phyloP scores from a whole-genome alignment of 2,888 invertebrate species.

The Vannuccia rotundouncinata region DNA sequence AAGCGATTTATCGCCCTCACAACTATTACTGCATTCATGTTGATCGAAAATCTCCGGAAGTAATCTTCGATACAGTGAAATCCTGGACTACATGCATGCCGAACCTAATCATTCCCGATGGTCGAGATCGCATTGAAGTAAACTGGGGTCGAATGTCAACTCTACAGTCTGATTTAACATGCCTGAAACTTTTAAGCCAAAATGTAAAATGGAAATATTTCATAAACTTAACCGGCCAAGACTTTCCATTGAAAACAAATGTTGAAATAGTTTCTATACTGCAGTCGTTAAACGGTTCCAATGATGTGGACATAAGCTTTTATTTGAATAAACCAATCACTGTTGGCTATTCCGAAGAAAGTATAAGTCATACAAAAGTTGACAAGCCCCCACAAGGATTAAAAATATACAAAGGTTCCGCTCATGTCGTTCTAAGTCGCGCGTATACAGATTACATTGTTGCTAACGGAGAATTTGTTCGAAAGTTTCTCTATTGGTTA shows the following conservation, averaged over 20 bases:
- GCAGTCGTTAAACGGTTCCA: not conserved
- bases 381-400: not conserved
- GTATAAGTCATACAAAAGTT: not conserved
- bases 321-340: not conserved
- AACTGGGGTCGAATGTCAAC: constrained; percentile 39
- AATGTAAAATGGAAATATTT: constrained; percentile 40
- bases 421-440: not conserved
- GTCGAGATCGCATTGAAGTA: constrained; percentile 43
- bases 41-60: constrained; percentile 45
- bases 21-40: constrained; percentile 53
- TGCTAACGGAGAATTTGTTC: not conserved
- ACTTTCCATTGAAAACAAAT: constrained; percentile 39
- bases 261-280: not conserved
- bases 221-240: constrained; percentile 41
- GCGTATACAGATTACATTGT: not conserved
- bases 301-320: not conserved
- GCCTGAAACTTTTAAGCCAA: constrained; percentile 25
- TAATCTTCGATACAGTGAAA: constrained; percentile 42
- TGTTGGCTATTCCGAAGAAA: not conserved
- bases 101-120: constrained; percentile 46
- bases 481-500: not conserved
- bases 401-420: not conserved
- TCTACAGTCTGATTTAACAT: constrained; percentile 38
- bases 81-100: constrained; percentile 44
- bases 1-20: constrained; percentile 49